phyloP scores from a whole-genome alignment of 2,797 vertebrate genomes.

The Chaunax sp. region DNA sequence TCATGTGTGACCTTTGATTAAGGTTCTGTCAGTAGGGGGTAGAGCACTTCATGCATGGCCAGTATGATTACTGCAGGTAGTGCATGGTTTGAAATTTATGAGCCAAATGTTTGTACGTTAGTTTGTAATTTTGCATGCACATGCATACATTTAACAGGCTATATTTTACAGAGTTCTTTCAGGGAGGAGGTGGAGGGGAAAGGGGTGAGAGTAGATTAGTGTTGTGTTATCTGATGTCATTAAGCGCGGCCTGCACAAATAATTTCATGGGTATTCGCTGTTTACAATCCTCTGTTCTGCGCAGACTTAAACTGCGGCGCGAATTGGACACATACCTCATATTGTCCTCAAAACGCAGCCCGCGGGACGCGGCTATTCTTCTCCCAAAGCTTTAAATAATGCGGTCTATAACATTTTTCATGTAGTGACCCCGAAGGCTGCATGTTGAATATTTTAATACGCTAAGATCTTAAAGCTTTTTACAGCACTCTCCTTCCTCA shows the following conservation, averaged over 20 bases:
- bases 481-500: constrained; percentile 38
- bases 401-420: constrained; percentile 63
- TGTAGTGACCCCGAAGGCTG: constrained; percentile 60
- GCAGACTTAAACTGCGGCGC: constrained; percentile 37
- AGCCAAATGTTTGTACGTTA: constrained; percentile 23
- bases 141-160: constrained; percentile 57
- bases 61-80: constrained; percentile 59
- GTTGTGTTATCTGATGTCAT: constrained; percentile 52
- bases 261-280: constrained; percentile 64
- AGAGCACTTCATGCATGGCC: constrained; percentile 62
- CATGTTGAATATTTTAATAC: constrained; percentile 69
- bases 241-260: constrained; percentile 59
- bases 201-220: constrained; percentile 30
- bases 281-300: constrained; percentile 57
- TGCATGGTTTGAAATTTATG: constrained; percentile 62
- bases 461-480: constrained; percentile 57
- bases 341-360: constrained; percentile 53
- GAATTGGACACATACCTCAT: constrained; percentile 43
- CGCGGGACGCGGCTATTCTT: constrained; percentile 47
- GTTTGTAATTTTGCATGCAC: constrained; percentile 35
- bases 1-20: constrained; percentile 77
- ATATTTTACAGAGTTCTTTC: constrained; percentile 35
- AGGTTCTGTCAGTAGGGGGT: constrained; percentile 56
- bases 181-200: not conserved
- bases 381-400: constrained; percentile 67